Conservation (phyloP, 2,797 vertebrate species). For the Tolypeutes matacus region DNA sequence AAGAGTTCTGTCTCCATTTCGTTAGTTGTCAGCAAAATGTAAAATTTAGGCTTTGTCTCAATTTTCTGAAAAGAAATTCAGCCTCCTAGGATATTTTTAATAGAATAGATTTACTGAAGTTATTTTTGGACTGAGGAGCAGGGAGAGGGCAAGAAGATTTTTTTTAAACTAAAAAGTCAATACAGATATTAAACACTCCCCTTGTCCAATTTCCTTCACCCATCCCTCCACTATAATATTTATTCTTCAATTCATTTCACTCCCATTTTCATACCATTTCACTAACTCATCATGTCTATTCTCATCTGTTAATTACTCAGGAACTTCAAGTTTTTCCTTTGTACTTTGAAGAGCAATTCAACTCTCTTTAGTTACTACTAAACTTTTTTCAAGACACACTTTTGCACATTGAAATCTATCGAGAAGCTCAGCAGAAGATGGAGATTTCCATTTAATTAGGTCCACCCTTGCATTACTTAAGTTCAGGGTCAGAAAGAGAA, state of each 20-base stretch:
- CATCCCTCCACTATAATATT: neutral
- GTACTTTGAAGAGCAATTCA: neutral
- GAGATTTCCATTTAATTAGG: neutral
- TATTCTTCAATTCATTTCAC: neutral
- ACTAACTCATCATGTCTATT: neutral
- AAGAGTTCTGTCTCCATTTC: neutral
- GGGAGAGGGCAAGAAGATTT: neutral
- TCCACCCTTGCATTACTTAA: neutral
- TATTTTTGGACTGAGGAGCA: neutral
- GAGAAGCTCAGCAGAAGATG: neutral
- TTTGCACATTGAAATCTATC: neutral
- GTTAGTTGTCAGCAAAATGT: neutral
- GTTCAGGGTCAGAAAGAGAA: neutral
- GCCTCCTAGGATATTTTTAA: neutral
- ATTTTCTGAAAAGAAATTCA: neutral
- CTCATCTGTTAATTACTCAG: neutral
- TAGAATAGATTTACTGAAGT: neutral
- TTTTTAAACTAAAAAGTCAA: neutral
- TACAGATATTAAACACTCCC: neutral
- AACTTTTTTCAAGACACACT: neutral
- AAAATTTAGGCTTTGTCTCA: neutral
- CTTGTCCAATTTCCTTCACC: neutral
- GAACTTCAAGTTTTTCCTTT: neutral
- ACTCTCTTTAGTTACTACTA: neutral
- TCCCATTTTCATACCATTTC: neutral